Evolutionary conservation across 2,113 vertebrate genomes (phyloP), one percentile per base, ranked within the genome.

Genomic region (Genyomyrus donnyi): DNA sequence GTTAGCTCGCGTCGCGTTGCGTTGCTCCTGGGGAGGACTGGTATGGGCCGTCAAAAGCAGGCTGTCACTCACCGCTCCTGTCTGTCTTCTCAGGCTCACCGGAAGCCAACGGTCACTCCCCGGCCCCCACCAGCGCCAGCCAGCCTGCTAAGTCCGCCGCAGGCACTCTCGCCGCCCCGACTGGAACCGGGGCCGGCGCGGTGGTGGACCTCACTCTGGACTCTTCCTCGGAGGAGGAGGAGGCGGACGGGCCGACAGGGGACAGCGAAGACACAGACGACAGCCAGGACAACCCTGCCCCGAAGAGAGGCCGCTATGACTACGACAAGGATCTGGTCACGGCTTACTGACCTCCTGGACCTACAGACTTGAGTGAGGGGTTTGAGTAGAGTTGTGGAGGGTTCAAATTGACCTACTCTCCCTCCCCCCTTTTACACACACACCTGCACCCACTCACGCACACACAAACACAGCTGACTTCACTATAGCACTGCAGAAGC

Each of bases 201-300:
- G 98, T 99, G 31, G 98, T 99, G 93, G 98, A 99, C 95, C 96
- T 99, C 93, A 99, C 98, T 93, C 96, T 99, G 95, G 98, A 99
- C 95, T 98, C 97, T 95, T 98, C 97, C 0, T 98, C 98, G 0
- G 98, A 98, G 0, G 97, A 98, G 39, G 97, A 98, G 42, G 97
- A 97, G 7, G 96, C 95, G 56, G 97, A 96, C 0, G 96, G 96
- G 7, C 97, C 97, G 74, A 95, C 93, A 0, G 96, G 94, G 0
- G 98, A 98, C n/a, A 98, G 98, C 0, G 98, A 99, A 5, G 98
- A 99, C 89, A 98, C 98, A 0, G 98, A 98, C 10, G 98, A 99
- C 0, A 98, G 98, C 3, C 96, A 97, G 0, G 97, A 97, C 84
- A 98, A 97, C 90, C 97, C 98, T 48, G 94, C 97, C 90, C 96